Evolutionary conservation across 2,797 vertebrate species (phyloP), one percentile per base, ranked within the genome.

Genomic region (Eulemur albifrons): DNA sequence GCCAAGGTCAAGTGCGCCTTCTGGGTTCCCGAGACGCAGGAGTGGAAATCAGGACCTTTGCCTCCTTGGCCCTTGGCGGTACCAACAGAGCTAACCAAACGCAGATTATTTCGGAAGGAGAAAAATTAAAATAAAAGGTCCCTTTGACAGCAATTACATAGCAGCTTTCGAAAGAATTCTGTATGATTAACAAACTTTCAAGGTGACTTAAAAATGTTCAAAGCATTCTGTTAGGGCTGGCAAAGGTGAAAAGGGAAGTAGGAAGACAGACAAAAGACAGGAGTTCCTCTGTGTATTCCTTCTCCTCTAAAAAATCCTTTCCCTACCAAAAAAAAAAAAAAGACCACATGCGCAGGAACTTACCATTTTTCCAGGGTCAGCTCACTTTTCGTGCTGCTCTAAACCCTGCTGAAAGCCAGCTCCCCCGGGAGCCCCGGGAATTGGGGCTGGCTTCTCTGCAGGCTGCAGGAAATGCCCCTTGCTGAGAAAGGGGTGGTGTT

Each of bases 391-490:
- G 0, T n/a, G 59, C 76, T 88, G 88, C 75, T 92, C 84, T 69
- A 77, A 87, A 63, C 35, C 45, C 67, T 93, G 95, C 91, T 79
- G 93, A 95, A 97, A 96, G 86, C 88, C 86, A 48, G 70, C 48
- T 95, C 91, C 93, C 63, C 3, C 0, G 80, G 83, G 97, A 92
- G 23, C 50, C 76, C n/a, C 13, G 43, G 88, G 54, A 83, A 82
- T 18, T 4, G 38, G n/a, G 65, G 15, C 72, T 89, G 80, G 76
- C 94, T 25, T 88, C 84, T 92, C 73, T 76, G n/a, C 82, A 48
- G 73, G 81, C 92, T 95, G 75, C 70, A 76, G 86, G 84, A 97
- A 96, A 89, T 82, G 65, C 87, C 96, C 96, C 97, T 77, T 92
- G 94, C 97, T 76, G 94, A 97, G 94, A 82, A 93, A 93, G 72